Evolutionary conservation across 2,113 vertebrate species (phyloP).

Genomic region (Gymnogyps californianus): DNA sequence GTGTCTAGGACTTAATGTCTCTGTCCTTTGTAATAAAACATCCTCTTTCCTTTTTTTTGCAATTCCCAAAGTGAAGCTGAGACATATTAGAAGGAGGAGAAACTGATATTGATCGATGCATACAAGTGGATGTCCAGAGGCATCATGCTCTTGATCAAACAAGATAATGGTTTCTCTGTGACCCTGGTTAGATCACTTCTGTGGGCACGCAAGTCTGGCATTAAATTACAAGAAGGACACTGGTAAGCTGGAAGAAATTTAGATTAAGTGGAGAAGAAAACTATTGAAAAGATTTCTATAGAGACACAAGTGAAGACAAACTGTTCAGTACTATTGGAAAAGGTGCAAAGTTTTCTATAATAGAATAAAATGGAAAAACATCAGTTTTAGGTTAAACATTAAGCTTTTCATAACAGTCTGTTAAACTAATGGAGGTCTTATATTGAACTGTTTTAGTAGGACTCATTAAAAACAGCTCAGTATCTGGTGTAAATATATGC

Average conservation of each 20-base stretch:
- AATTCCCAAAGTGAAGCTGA: background rate
- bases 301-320: background rate
- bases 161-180: background rate
- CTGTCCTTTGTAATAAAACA: background rate
- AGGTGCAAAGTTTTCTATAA: background rate
- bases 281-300: background rate
- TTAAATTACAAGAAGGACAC: background rate
- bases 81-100: background rate
- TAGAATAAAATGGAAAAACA: background rate
- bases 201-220: background rate
- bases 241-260: background rate
- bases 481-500: background rate
- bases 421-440: background rate
- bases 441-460: background rate
- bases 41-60: fast-evolving
- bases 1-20: background rate
- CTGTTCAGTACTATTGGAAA: background rate
- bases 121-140: background rate
- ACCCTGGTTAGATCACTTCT: background rate
- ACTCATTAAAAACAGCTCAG: background rate
- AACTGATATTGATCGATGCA: background rate
- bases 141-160: background rate
- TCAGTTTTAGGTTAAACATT: background rate
- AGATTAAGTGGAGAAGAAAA: background rate
- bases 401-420: background rate